These are phyloP conservation scores for Phalacrocorax brasilianus DNA, from an alignment of 2,113 vertebrate species.

Conservation along the genomic window DNA sequence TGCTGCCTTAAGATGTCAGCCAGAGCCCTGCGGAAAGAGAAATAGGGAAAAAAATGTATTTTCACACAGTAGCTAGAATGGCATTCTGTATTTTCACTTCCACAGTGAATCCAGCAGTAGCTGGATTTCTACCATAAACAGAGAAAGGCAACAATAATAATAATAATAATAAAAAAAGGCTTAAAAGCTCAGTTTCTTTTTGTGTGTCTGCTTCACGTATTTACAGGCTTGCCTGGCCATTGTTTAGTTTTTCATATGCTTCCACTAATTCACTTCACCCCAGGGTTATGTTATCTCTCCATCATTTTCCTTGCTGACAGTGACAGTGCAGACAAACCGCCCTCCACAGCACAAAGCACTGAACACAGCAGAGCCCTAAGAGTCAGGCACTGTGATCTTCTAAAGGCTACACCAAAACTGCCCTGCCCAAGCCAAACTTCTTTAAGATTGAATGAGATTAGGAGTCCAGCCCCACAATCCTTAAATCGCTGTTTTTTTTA, in stretches of 20 bases:
- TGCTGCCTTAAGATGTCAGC: constrained; percentile 98
- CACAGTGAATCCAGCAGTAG: not conserved
- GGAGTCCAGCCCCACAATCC: not conserved
- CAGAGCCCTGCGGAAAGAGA: constrained; percentile 84
- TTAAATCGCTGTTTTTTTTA: not conserved
- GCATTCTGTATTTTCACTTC: not conserved
- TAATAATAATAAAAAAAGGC: not conserved
- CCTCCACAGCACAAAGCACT: not conserved
- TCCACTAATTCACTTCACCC: not conserved
- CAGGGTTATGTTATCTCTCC: not conserved
- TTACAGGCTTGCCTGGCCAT: not conserved
- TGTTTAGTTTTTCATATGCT: not conserved
- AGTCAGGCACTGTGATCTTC: not conserved
- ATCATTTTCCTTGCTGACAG: not conserved
- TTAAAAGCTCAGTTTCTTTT: not conserved
- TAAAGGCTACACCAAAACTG: not conserved
- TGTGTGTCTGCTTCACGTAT: not conserved
- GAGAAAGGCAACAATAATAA: not conserved
- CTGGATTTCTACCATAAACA: not conserved
- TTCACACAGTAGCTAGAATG: not conserved
- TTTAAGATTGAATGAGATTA: not conserved
- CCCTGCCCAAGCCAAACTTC: not conserved
- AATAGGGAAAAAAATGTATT: not conserved
- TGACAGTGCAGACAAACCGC: not conserved
- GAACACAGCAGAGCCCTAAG: not conserved